Conservation (phyloP, 2,797 vertebrate genomes). For the Petrocephalus sullivani region DNA sequence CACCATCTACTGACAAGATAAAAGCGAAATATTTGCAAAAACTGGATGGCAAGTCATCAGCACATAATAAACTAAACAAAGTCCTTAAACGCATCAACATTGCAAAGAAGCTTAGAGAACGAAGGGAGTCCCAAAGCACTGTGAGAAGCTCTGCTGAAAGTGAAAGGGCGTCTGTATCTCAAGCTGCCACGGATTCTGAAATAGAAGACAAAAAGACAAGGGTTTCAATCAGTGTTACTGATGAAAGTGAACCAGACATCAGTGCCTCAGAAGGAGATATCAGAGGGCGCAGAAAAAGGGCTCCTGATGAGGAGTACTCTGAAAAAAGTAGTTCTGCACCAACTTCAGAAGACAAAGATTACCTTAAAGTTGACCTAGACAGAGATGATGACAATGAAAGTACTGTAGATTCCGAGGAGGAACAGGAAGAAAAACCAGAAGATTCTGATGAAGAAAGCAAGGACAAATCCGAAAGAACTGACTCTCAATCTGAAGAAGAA, state of each 20-base stretch:
- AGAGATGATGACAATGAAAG: constrained; percentile 88
- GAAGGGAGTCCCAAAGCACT: constrained; percentile 59
- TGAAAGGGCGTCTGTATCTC: constrained; percentile 57
- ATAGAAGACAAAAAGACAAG: constrained; percentile 71
- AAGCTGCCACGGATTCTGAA: constrained; percentile 54
- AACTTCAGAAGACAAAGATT: constrained; percentile 72
- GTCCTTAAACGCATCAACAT: constrained; percentile 69
- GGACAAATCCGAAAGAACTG: constrained; percentile 65
- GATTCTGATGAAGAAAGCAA: constrained; percentile 72
- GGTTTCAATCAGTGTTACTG: constrained; percentile 80
- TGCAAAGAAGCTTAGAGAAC: constrained; percentile 59
- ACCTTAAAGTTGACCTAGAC: constrained; percentile 86
- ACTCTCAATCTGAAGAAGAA: constrained; percentile 58
- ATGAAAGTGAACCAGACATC: constrained; percentile 72
- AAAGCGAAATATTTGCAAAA: constrained; percentile 4
- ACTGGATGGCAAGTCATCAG: constrained; percentile 59
- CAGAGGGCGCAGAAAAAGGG: constrained; percentile 18
- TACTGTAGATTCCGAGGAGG: constrained; percentile 85
- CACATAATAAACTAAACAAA: constrained; percentile 65
- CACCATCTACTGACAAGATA: constrained; percentile 36
- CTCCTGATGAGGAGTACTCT: constrained; percentile 61
- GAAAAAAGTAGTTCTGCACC: constrained; percentile 57
- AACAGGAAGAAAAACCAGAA: constrained; percentile 61
- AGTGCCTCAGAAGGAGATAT: constrained; percentile 54
- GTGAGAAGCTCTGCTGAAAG: constrained; percentile 52